Evolutionary conservation across 2,797 vertebrate species (phyloP), one percentile per base, ranked within the genome.

Genomic region (Glossophaga mutica): DNA sequence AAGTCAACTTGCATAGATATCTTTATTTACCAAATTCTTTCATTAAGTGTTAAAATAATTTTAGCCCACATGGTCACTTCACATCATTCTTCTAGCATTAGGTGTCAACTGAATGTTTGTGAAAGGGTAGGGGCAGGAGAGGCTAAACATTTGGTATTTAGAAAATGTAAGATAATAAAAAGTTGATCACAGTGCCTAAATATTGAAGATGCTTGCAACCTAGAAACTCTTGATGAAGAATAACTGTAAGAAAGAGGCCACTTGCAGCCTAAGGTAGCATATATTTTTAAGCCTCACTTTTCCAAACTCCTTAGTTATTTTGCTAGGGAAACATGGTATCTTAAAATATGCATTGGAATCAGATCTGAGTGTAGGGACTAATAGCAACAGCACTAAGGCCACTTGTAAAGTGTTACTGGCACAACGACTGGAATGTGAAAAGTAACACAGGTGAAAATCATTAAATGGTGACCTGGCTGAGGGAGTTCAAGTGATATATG

Each of bases 381-480:
- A 94, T 10, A 93, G 34, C 39, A 77, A 34, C 24, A 57, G 37
- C 46, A 84, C 24, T 71, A 37, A 78, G 34, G 70, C 57, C 77
- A 87, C 77, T 92, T 91, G 46, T 65, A 24, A 76, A 86, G 74
- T 87, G 89, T 21, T 83, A 93, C 1, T 90, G 87, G 42, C 34
- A 88, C 9, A 52, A 74, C 2, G 9, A 74, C 34, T 71, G 85
- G 79, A 95, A 95, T 83, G 85, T 90, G 39, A 24, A 96, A 92
- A 93, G 95, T 86, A 90, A 73, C 32, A 95, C 82, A 37, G 91
- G 39, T 57, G 48, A 96, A 79, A 91, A 59, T 24, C 94, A 81
- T 90, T 93, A 94, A 70, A 29, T 57, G 79, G 21, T 92, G 93
- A 95, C 16, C 73, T 46, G 62, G 52, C 50, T 44, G 55, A 5